Percentiles rank a stretch among this genome's conserved stretches.
These are phyloP conservation scores for Amazona ochrocephala DNA, from an alignment of 2,797 vertebrate species.

Conservation along the genomic window DNA sequence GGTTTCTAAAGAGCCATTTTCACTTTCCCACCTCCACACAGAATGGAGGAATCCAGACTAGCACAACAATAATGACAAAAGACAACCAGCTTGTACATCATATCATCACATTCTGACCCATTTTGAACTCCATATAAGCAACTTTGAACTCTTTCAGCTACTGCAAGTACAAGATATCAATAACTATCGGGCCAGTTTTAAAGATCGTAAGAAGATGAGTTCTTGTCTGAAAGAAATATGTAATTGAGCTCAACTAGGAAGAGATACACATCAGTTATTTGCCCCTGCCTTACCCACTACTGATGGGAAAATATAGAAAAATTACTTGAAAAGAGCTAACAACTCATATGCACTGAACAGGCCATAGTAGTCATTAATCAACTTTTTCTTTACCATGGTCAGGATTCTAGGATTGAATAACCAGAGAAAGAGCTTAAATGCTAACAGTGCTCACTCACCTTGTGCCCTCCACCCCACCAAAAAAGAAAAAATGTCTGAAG, in stretches of 20 bases:
- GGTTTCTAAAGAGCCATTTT: background rate
- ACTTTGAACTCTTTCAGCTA: background rate
- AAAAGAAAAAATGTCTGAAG: background rate
- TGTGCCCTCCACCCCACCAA: fast-evolving
- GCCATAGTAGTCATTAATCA: background rate
- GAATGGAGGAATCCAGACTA: background rate
- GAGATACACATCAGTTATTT: background rate
- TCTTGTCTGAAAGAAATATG: background rate
- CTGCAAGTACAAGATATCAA: background rate
- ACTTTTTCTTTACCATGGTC: background rate
- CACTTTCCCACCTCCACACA: background rate
- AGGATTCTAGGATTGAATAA: background rate
- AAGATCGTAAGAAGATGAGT: background rate
- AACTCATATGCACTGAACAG: background rate
- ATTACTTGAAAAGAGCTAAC: background rate
- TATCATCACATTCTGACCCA: background rate
- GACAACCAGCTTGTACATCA: background rate
- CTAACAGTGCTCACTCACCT: background rate
- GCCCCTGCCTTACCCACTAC: background rate
- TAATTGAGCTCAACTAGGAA: background rate
- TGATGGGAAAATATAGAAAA: background rate
- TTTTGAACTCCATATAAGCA: background rate
- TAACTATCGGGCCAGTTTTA: background rate
- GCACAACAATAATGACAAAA: background rate
- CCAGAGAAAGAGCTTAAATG: background rate